phyloP scores from a whole-genome alignment of 2,797 vertebrate genomes.

The Phalloptychus januarius region DNA sequence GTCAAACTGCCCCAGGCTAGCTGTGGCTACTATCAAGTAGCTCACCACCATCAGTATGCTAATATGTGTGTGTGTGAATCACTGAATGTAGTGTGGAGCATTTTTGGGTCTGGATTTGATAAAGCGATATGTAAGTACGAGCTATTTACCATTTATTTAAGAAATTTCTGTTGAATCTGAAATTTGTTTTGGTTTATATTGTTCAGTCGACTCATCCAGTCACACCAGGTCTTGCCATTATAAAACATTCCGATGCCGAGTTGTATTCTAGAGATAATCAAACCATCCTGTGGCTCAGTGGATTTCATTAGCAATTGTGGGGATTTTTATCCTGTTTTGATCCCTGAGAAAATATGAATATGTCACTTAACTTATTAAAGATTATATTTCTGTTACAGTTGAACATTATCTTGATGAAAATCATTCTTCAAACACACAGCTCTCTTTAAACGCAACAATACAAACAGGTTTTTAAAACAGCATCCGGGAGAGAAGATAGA shows the following conservation, averaged over 20 bases:
- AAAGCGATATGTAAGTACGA: too few species aligned
- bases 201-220: background rate
- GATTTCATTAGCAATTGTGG: background rate
- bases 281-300: background rate
- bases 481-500: background rate
- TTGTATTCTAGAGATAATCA: background rate
- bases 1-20: too few species aligned
- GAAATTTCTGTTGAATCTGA: background rate
- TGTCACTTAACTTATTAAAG: background rate
- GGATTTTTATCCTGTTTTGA: background rate
- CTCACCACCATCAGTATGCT: too few species aligned
- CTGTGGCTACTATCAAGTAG: too few species aligned
- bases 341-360: background rate
- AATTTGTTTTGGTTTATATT: background rate
- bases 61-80: too few species aligned
- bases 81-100: too few species aligned
- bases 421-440: background rate
- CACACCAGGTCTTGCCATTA: background rate
- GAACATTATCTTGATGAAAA: background rate
- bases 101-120: too few species aligned
- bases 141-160: background rate
- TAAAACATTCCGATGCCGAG: background rate
- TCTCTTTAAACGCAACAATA: background rate
- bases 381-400: background rate
- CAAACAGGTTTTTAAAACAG: constrained; percentile 1